A percentile compares a stretch with the other conserved stretches of the same genome.
Conservation (phyloP, 37 sponge, comb jelly and placozoan species). For the Beroe forskalii region DNA sequence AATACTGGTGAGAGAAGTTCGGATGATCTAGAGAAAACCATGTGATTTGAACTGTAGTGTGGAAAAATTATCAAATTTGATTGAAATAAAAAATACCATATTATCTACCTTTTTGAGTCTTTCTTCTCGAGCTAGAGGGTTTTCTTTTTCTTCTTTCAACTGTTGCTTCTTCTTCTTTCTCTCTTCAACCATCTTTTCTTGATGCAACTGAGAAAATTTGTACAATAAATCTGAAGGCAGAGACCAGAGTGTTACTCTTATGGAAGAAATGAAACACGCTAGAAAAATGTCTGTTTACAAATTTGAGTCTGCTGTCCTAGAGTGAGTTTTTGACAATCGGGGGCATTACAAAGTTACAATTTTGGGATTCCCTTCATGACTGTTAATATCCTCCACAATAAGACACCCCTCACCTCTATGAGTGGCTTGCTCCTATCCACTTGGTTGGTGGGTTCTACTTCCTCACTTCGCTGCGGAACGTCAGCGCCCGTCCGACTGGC, state of each 20-base stretch:
- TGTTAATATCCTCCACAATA: neutral
- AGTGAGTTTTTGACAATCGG: too few species aligned
- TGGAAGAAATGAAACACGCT: too few species aligned
- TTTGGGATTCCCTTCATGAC: neutral
- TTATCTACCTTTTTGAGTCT: conserved; percentile 45
- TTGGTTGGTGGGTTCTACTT: neutral
- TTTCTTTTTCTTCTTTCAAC: conserved; percentile 69
- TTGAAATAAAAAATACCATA: too few species aligned
- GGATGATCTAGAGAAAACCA: too few species aligned
- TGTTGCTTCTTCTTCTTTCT: conserved; percentile 63
- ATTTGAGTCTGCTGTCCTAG: too few species aligned
- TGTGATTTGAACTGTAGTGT: too few species aligned
- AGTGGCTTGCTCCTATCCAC: conserved; percentile 17
- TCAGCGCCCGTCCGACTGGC: conserved; percentile 71
- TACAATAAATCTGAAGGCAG: neutral
- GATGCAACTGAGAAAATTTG: conserved; percentile 1
- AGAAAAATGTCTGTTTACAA: too few species aligned
- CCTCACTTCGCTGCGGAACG: neutral
- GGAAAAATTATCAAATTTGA: neutral
- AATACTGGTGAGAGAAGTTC: too few species aligned
- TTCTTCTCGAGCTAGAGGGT: conserved; percentile 55
- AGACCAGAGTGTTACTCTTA: too few species aligned
- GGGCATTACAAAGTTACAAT: neutral
- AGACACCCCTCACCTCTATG: conserved; percentile 38
- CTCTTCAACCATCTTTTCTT: conserved; percentile 60